A percentile compares a stretch with the other conserved stretches of the same genome.
phyloP scores from a whole-genome alignment of 53 echinoderm and acorn worm species.

The Actinopyga echinites region DNA sequence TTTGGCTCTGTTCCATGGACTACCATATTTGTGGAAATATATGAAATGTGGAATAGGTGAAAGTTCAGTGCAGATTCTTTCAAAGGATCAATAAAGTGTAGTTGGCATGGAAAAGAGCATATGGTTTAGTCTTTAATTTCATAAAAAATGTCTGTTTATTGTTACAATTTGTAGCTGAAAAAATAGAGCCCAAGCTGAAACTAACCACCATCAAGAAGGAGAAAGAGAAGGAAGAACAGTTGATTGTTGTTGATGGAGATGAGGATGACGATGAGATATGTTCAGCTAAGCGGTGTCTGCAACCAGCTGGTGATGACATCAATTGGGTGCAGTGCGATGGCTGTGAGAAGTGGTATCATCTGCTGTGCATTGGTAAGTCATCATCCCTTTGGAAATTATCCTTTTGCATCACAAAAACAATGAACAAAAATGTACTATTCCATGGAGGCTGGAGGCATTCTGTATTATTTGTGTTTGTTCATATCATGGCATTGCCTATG shows the following conservation, averaged over 20 bases:
- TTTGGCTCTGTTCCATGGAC: too few relatives aligned
- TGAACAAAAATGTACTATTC: too few relatives aligned
- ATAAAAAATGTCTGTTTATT: not conserved
- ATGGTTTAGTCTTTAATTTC: not conserved
- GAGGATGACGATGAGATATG: slow-evolving; percentile 96
- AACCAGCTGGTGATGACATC: slow-evolving; percentile 98
- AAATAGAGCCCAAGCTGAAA: slow-evolving; percentile 16
- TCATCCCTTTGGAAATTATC: not conserved
- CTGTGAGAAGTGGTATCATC: slow-evolving; percentile 99
- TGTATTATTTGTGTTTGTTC: too few relatives aligned
- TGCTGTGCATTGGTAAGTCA: slow-evolving; percentile 92
- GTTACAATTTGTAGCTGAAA: slow-evolving; percentile 2
- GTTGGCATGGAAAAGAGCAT: not conserved
- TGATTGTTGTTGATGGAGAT: slow-evolving; percentile 91
- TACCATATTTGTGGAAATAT: too few relatives aligned
- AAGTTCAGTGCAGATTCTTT: too few relatives aligned
- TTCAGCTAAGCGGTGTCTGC: slow-evolving; percentile 92
- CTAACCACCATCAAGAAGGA: slow-evolving; percentile 44
- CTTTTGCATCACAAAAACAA: not conserved
- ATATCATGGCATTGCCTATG: too few relatives aligned
- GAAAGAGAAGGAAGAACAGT: slow-evolving; percentile 63
- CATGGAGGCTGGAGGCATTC: too few relatives aligned
- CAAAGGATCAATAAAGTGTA: too few relatives aligned
- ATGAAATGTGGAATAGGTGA: too few relatives aligned
- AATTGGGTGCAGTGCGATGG: slow-evolving; percentile 99